Base-by-base conservation (phyloP, 2,113 vertebrate genomes). In the Centropristis striata region DNA sequence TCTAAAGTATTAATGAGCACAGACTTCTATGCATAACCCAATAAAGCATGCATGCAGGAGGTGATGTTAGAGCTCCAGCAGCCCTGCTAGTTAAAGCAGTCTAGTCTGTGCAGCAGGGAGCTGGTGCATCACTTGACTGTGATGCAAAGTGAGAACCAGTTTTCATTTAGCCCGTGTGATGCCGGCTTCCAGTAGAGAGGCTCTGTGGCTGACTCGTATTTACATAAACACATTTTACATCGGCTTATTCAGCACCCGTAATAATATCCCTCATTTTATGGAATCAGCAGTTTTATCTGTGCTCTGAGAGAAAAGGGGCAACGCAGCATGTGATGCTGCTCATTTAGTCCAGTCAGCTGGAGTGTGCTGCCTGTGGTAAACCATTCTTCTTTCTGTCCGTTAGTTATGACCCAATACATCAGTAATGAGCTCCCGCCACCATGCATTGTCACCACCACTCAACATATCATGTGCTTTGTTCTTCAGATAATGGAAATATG, bases 161-260 rank as follows among this genome's bases (percentile, higher is more conserved):
- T 77, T 71, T 53, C 44, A 84, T 75, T 74, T 39, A 67, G 53
- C 51, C 53, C 7, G 46, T 73, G 63, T 59, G 54, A 78, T 55
- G 41, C 44, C 54, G 50, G 57, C 70, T 55, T 50, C 23, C 69
- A 57, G 47, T 12, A 25, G 57, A 63, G 55, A 60, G 18, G 39
- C 61, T 50, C 39, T 46, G 66, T 63, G 11, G 11, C 70, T 41
- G 61, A 79, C 47, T 36, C 58, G 55, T 61, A 84, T 85, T 88
- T 74, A 64, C 55, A 78, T 85, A 78, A 78, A 84, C 75, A 86
- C 53, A 80, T 88, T 86, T 75, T 73, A 44, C 76, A 72, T n/a
- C 15, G 1, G 27, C 82, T 86, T 85, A 78, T 86, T 86, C 74
- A 86, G 69, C 80, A 54, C 15, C 73, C 7, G 20, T 61, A 82